phyloP scores from a whole-genome alignment of 2,113 vertebrate genomes.

The Ammospiza nelsoni region DNA sequence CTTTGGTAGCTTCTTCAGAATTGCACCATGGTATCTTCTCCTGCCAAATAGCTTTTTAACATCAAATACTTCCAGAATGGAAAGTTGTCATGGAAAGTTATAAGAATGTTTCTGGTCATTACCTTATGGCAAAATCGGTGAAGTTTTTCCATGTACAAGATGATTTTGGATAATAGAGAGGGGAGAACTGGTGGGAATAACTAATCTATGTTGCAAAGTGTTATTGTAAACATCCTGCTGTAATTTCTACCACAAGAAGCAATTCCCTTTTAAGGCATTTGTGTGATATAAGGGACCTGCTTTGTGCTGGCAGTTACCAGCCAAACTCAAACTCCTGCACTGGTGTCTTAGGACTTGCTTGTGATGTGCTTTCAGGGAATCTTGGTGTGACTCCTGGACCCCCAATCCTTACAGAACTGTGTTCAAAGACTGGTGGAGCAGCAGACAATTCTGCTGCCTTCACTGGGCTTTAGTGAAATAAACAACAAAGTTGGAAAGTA shows the following conservation, averaged over 20 bases:
- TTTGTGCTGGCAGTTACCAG: background rate
- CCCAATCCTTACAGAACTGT: background rate
- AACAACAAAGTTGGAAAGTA: background rate
- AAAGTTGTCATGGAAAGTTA: constrained; percentile 8
- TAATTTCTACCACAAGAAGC: background rate
- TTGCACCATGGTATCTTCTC: background rate
- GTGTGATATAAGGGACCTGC: background rate
- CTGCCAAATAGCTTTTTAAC: constrained; percentile 13
- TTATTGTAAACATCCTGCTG: background rate
- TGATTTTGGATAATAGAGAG: background rate
- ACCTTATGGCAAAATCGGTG: background rate
- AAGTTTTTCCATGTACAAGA: background rate
- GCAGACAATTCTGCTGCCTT: background rate
- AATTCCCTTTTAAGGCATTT: background rate
- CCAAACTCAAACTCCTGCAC: background rate
- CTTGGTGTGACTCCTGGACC: background rate
- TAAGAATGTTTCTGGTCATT: constrained; percentile 19
- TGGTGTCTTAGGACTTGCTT: background rate
- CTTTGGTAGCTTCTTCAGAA: background rate
- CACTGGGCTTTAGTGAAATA: background rate
- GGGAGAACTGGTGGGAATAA: background rate
- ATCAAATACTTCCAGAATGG: background rate
- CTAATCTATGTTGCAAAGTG: background rate
- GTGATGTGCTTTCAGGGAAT: background rate
- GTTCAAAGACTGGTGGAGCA: background rate